These are phyloP conservation scores for Acinonyx jubatus DNA, from an alignment of 2,113 vertebrate genomes.

Conservation along the genomic window DNA sequence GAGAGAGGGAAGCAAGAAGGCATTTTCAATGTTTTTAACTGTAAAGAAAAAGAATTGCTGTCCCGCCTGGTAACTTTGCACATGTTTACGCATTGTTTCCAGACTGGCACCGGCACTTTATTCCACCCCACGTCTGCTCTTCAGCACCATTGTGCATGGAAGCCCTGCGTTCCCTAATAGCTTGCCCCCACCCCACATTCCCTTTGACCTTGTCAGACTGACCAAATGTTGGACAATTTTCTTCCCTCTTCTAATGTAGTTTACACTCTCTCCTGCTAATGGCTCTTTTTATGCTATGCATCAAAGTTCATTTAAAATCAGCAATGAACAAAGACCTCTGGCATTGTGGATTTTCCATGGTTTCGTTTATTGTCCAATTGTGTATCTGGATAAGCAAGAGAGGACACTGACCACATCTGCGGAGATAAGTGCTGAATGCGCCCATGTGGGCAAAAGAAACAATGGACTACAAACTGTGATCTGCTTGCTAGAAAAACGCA, in stretches of 20 bases:
- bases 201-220: slow-evolving; percentile 72
- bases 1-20: not conserved
- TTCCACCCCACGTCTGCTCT: not conserved
- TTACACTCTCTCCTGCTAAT: slow-evolving; percentile 77
- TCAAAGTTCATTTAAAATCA: slow-evolving; percentile 84
- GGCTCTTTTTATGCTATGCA: slow-evolving; percentile 81
- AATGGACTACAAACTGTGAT: too few species aligned
- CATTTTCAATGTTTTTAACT: slow-evolving; percentile 85
- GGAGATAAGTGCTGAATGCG: slow-evolving; percentile 31
- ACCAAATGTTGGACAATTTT: slow-evolving; percentile 77
- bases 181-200: slow-evolving; percentile 51
- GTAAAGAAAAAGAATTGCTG: slow-evolving; percentile 81
- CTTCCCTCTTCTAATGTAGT: slow-evolving; percentile 62
- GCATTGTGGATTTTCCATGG: slow-evolving; percentile 65
- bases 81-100: slow-evolving; percentile 87
- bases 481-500: not conserved
- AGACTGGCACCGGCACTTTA: not conserved
- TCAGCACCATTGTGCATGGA: not conserved
- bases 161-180: slow-evolving; percentile 72
- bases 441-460: slow-evolving; percentile 60
- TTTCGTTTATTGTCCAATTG: slow-evolving; percentile 81
- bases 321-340: slow-evolving; percentile 76
- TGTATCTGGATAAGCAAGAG: slow-evolving; percentile 76
- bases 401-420: slow-evolving; percentile 77
- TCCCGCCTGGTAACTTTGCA: slow-evolving; percentile 84